Evolutionary conservation across 2,113 vertebrate genomes (phyloP), one percentile per base, ranked within the genome.

Genomic region (Corydoras maculifer): DNA sequence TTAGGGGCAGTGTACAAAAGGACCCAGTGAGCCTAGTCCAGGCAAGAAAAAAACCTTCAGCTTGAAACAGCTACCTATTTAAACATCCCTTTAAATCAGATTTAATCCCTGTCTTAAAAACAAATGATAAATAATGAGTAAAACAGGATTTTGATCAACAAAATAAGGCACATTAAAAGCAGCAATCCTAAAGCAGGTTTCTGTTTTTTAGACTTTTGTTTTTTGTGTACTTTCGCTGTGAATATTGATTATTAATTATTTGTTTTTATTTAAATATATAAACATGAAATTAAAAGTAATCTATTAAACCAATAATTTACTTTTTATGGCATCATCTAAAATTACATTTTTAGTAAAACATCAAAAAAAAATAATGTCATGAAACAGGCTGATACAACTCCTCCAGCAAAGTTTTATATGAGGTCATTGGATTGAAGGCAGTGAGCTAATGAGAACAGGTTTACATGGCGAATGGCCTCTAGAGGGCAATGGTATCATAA

Each of bases 11-110:
- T 81, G 87, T 84, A 92, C 89, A 90, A 90, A 90, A 89, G 88
- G 85, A 12, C 90, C 90, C 88, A 88, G 88, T 90, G 88, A 93
- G 91, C 86, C 91, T 89, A 89, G 91, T 91, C 88, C 86, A 82
- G 72, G 88, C 89, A 83, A 90, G 86, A 91, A 91, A 90, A 90
- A 91, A 88, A 89, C 88, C 88, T 78, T 80, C 88, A 88, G 86
- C 91, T 93, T 94, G 91, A 94, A 93, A 93, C 92, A 93, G 90
- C 91, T 91, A 89, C 91, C 92, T 92, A 91, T 92, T 94, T 91
- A 92, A 74, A 91, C 87, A 89, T 87, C 91, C 91, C 90, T 76
- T 91, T 91, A 91, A 92, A 88, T 92, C 90, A 92, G 92, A 93
- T 93, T 92, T 91, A 88, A 91, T 82, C 80, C 88, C 90, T 91